Conservation (phyloP, 2,888 invertebrate genomes). For the Chaetogeoica ovagalla region DNA sequence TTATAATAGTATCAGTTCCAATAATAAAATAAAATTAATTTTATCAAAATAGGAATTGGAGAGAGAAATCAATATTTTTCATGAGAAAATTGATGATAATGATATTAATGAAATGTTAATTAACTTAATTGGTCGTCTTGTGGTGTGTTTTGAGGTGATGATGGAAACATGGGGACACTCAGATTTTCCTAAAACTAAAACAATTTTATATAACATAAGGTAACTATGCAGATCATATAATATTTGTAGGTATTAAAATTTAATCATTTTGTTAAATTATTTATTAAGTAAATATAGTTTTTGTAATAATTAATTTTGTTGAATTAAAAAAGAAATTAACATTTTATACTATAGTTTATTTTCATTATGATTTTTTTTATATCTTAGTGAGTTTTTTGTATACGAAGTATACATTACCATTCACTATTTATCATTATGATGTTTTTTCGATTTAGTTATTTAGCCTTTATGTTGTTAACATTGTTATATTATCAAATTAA, state of each 20-base stretch:
- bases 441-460: no score
- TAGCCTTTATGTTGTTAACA: no score
- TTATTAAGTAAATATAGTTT: not conserved
- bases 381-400: no score
- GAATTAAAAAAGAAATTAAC: not conserved
- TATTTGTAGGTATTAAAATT: no score
- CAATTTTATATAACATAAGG: constrained; percentile 39
- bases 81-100: constrained; percentile 39
- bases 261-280: not conserved
- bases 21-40: not conserved
- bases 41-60: constrained; percentile 31
- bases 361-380: no score
- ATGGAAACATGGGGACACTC: constrained; percentile 50
- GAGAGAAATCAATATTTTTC: constrained; percentile 47
- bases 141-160: constrained; percentile 48
- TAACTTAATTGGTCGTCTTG: constrained; percentile 45
- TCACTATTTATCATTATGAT: no score
- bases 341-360: no score
- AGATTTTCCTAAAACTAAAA: constrained; percentile 50
- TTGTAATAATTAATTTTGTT: not conserved
- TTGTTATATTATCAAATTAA: no score
- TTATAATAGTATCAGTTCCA: not conserved
- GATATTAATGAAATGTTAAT: constrained; percentile 40
- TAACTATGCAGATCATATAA: not conserved
- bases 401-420: no score